Evolutionary conservation across 1,140 invertebrate genomes (phyloP).

Genomic region (Drosophila quadrilineata): DNA sequence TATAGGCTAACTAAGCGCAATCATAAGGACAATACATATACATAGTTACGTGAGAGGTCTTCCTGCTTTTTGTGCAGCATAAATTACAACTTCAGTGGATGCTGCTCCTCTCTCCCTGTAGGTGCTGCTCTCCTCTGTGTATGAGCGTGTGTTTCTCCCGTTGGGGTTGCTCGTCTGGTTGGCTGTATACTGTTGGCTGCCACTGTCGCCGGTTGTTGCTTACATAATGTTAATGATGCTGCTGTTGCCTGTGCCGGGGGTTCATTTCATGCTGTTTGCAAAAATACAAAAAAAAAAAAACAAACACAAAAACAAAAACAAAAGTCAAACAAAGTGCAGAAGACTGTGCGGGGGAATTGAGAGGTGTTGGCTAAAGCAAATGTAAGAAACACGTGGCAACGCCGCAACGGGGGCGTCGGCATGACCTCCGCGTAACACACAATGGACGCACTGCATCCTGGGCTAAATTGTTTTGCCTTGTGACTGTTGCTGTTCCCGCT

Average conservation of each 20-base stretch:
- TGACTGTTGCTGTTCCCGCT: slow-evolving; percentile 20
- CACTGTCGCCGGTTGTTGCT: slow-evolving; percentile 63
- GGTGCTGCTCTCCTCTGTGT: no score
- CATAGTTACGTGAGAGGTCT: slow-evolving; percentile 53
- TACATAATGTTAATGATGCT: slow-evolving; percentile 77
- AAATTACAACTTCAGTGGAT: slow-evolving; percentile 73
- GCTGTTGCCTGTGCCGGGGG: slow-evolving; percentile 47
- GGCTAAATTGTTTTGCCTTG: slow-evolving; percentile 46
- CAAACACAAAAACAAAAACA: no score
- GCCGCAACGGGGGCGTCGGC: slow-evolving; percentile 9
- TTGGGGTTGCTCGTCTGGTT: slow-evolving; percentile 9
- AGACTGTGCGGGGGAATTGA: slow-evolving; percentile 4
- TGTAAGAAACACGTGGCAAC: slow-evolving; percentile 10
- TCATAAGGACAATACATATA: background rate
- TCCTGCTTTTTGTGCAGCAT: slow-evolving; percentile 49
- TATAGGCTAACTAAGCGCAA: slow-evolving; percentile 45
- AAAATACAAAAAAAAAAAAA: no score
- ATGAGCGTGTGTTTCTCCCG: slow-evolving; percentile 3
- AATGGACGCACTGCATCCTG: slow-evolving; percentile 49
- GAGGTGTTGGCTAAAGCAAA: background rate
- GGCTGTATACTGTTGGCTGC: slow-evolving; percentile 2
- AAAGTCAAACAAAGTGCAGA: slow-evolving; percentile 46
- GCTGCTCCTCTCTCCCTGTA: background rate
- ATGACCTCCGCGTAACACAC: slow-evolving; percentile 20
- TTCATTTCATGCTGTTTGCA: slow-evolving; percentile 68